Evolutionary conservation across 2,888 invertebrate genomes (phyloP), one percentile per base, ranked within the genome.

Genomic region (Meiosimyza decipiens): DNA sequence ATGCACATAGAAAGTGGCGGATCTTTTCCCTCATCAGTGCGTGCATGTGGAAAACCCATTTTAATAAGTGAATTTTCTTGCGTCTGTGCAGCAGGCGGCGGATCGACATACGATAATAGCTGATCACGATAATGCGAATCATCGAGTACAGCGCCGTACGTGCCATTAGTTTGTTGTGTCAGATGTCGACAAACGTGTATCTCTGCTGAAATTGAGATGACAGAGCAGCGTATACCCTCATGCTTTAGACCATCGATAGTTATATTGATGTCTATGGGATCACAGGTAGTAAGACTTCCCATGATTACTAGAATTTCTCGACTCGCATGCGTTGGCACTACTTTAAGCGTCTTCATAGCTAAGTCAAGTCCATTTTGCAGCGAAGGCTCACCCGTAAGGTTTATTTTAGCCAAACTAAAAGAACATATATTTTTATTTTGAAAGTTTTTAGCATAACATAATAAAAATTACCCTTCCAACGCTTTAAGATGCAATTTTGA

Each of bases 191-290:
- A 98, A 49, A 99, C 93, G 78, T 94, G 92, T 12, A 99, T 93
- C 89, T 99, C 99, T 2, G 99, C 99, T 6, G 98, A 95, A 63
- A 99, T 88, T 54, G 98, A 97, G 80, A 99, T 95, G 1, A 99
- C 95, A 15, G 98, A 98, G 85, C 96, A 97, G 71, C 98, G 90
- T 62, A 99, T 92, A 60, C 95, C 94, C 87, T 91, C 94, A 51
- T 88, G 89, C 87, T 95, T 95, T 69, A 96, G 86, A 60, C 86
- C 87, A 85, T 93, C 90, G 79, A 96, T 94, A 9, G 97, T 97
- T 72, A 90, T 89, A 77, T 90, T 92, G 55, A 99, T 96, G 84
- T 99, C 97, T 18, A 94, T 92, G 2, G 99, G 99, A 88, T 99
- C 99, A 86, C 99, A 98, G 0, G 98, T 97, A 0, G 98, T 98